Evolutionary conservation across 2,888 invertebrate genomes (phyloP).

Genomic region (Opisthograptis luteolata): DNA sequence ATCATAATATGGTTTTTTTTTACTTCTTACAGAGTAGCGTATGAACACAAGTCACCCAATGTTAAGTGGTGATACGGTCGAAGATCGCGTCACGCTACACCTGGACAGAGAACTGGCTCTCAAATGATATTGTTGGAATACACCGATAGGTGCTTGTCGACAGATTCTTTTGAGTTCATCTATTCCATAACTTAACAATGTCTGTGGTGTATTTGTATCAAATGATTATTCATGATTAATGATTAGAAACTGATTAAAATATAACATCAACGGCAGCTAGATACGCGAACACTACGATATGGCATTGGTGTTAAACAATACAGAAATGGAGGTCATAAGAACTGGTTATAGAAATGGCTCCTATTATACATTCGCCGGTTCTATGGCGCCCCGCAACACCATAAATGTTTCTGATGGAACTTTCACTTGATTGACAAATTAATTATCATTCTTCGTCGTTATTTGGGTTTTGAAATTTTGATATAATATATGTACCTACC

Average conservation of each 20-base stretch:
- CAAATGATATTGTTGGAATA: too few relatives aligned
- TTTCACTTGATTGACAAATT: constrained; percentile 36
- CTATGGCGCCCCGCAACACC: constrained; percentile 15
- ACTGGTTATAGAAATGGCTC: constrained; percentile 50
- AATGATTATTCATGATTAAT: background rate
- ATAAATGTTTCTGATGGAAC: constrained; percentile 20
- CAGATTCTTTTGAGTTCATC: too few relatives aligned
- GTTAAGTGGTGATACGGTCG: too few relatives aligned
- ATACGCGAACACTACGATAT: constrained; percentile 4
- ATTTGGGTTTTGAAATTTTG: background rate
- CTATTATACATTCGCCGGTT: constrained; percentile 9
- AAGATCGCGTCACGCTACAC: too few relatives aligned
- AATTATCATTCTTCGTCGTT: constrained; percentile 22
- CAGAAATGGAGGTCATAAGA: constrained; percentile 20
- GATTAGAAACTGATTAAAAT: background rate
- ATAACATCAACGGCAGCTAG: constrained; percentile 1
- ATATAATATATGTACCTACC: too few relatives aligned
- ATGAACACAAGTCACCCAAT: too few relatives aligned
- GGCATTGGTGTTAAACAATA: constrained; percentile 20
- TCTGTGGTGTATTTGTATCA: background rate
- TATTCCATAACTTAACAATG: too few relatives aligned
- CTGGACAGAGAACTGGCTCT: too few relatives aligned
- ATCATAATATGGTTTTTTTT: too few relatives aligned
- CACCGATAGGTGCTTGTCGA: too few relatives aligned
- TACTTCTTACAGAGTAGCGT: too few relatives aligned